A percentile compares a stretch with the other conserved stretches of the same genome.
Evolutionary conservation across 2,797 vertebrate species (phyloP).

Genomic region (Typhlichthys eigenmanni): DNA sequence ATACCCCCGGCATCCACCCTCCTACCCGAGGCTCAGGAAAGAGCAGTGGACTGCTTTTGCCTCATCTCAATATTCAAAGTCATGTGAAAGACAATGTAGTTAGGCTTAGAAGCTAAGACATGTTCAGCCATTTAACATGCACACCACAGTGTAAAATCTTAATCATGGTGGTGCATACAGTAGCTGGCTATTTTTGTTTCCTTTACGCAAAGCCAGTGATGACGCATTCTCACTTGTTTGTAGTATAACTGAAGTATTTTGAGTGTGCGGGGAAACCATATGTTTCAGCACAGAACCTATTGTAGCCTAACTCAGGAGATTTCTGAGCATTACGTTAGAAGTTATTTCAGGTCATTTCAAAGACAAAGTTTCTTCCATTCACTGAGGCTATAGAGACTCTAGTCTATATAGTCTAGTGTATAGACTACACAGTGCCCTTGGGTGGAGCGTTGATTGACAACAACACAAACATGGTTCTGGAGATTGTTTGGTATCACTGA

Average conservation of each 20-base stretch:
- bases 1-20: conserved; percentile 31
- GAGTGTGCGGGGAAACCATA: too few relatives aligned
- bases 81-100: conserved; percentile 29
- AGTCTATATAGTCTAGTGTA: conserved; percentile 6
- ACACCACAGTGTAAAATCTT: conserved; percentile 42
- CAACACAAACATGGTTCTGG: conserved; percentile 23
- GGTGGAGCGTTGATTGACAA: conserved; percentile 22
- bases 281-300: neutral
- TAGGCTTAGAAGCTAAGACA: conserved; percentile 41
- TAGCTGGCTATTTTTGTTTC: conserved; percentile 2
- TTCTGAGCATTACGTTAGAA: conserved; percentile 14
- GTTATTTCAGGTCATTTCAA: conserved; percentile 36
- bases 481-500: conserved; percentile 38
- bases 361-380: conserved; percentile 9
- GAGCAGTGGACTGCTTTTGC: conserved; percentile 49
- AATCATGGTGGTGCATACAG: conserved; percentile 19
- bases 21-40: conserved; percentile 51
- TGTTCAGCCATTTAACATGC: conserved; percentile 26
- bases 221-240: conserved; percentile 16
- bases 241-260: too few relatives aligned
- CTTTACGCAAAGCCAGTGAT: conserved; percentile 26
- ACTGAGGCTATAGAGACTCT: conserved; percentile 23
- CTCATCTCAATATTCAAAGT: conserved; percentile 50
- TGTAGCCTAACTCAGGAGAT: conserved; percentile 10
- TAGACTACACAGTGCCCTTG: conserved; percentile 3